Base-by-base conservation (phyloP, 2,888 invertebrate genomes). In the Melipona bicolor region DNA sequence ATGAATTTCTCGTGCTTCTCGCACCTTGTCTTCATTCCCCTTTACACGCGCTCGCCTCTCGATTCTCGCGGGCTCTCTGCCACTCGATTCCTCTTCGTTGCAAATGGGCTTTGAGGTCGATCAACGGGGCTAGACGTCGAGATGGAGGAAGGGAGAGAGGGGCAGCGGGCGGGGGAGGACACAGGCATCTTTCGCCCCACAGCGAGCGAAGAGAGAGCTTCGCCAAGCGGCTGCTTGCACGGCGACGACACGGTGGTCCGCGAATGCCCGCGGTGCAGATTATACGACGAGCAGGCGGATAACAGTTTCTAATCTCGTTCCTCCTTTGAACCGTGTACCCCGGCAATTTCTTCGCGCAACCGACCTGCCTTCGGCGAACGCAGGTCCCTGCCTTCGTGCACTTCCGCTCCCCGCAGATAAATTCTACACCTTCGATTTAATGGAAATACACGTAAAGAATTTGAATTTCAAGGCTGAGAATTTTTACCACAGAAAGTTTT, bases 1-100 rank as follows among this genome's bases (percentile, higher is more conserved):
- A 89, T 89, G 89, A 89, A 89, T 89, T 88, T 89, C 88, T 85
- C 89, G 81, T 65, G 83, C 89, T 89, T 82, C 84, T 62, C n/a
- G 6, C 78, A 56, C 75, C 81, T 9, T 9, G 73, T 78, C 83
- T 76, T 81, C 74, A 80, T 81, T 36, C 86, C 78, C 70, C 77
- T 85, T 89, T 86, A 74, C 87, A 64, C 32, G 32, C 80, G 87
- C 71, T 79, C 64, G 83, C 81, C 79, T 79, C 67, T 76, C 85
- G 83, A 83, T 86, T 73, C 83, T 75, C 75, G 75, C 62, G 77
- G 49, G 74, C 36, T 76, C 56, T 65, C 74, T 49, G 6, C 50
- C 17, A 24, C 43, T 61, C 82, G 79, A 79, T 76, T 70, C 72
- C 83, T 74, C 76, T 76, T 59, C 73, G 79, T 71, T 86, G 83